These are phyloP conservation scores for Argentina silus DNA, from an alignment of 2,797 vertebrate species.

Conservation along the genomic window DNA sequence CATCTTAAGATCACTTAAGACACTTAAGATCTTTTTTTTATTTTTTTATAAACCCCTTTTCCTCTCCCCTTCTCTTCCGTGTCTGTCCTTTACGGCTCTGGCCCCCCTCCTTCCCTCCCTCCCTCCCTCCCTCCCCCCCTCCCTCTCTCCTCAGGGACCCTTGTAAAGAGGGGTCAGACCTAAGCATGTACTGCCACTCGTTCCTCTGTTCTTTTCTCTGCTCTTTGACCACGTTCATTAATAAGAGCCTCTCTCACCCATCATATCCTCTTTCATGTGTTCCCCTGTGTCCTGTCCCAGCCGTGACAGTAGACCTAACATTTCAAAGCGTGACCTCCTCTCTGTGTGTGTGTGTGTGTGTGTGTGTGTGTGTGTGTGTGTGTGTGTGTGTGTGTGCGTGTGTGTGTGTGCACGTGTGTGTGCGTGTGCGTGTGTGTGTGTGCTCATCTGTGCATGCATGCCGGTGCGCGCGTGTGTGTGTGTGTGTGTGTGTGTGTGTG, in stretches of 20 bases:
- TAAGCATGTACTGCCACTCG: conserved; percentile 63
- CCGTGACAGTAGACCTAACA: conserved; percentile 65
- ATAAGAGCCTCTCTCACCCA: conserved; percentile 55
- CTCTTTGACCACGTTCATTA: conserved; percentile 71
- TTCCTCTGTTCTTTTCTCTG: conserved; percentile 58
- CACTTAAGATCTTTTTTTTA: too few species aligned
- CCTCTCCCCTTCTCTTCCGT: conserved; percentile 28
- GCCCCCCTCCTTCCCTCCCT: conserved; percentile 16
- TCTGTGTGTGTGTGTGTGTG: conserved; percentile 10
- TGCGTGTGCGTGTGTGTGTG: conserved; percentile 17
- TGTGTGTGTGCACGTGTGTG: not conserved
- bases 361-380: conserved; percentile 48
- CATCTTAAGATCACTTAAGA: too few species aligned
- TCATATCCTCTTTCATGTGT: conserved; percentile 66
- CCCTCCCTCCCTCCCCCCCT: conserved; percentile 19
- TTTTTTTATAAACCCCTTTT: conserved; percentile 10
- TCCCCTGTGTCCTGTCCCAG: conserved; percentile 62
- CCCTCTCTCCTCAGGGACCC: conserved; percentile 47
- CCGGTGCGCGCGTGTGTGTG: too few species aligned
- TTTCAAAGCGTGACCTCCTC: conserved; percentile 56
- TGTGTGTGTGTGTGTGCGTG: conserved; percentile 23
- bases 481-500: conserved; percentile 46
- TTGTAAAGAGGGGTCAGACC: conserved; percentile 71
- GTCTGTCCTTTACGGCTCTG: conserved; percentile 20
- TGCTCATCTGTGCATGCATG: too few species aligned